Conservation (phyloP, 2,113 vertebrate genomes). For the Pedetes capensis region DNA sequence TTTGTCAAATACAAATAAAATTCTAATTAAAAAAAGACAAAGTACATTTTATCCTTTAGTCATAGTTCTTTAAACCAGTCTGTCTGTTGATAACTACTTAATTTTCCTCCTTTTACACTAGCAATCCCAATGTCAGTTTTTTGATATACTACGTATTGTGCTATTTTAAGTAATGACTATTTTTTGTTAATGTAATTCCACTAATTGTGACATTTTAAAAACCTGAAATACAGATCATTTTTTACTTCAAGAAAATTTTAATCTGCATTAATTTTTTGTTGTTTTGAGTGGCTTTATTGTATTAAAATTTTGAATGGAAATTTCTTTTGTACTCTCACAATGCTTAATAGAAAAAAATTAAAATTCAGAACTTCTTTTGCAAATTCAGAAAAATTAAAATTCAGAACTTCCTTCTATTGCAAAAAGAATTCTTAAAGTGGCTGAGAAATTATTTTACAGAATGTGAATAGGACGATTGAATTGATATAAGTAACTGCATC, state of each 20-base stretch:
- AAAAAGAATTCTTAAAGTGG: constrained; percentile 26
- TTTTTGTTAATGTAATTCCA: constrained; percentile 38
- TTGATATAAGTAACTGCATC: background rate
- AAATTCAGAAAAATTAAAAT: too few relatives aligned
- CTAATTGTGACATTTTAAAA: constrained; percentile 42
- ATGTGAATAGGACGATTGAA: constrained; percentile 27
- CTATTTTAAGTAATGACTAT: constrained; percentile 17
- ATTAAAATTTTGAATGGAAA: constrained; percentile 25
- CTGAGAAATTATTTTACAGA: constrained; percentile 30
- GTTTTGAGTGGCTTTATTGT: background rate
- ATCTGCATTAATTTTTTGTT: background rate
- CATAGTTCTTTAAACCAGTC: constrained; percentile 5
- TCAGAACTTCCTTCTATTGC: too few relatives aligned
- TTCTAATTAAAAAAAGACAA: background rate
- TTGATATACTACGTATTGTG: background rate
- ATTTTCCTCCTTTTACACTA: constrained; percentile 8
- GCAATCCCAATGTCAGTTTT: background rate
- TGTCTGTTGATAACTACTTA: constrained; percentile 38
- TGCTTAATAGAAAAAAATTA: constrained; percentile 23
- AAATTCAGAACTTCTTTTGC: constrained; percentile 2
- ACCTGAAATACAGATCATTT: background rate
- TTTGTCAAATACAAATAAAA: background rate
- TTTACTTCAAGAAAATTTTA: too few relatives aligned
- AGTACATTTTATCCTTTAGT: background rate
- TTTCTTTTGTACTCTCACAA: background rate